Base-by-base conservation (phyloP, 1,140 invertebrate species). In the Solenopsis invicta region DNA sequence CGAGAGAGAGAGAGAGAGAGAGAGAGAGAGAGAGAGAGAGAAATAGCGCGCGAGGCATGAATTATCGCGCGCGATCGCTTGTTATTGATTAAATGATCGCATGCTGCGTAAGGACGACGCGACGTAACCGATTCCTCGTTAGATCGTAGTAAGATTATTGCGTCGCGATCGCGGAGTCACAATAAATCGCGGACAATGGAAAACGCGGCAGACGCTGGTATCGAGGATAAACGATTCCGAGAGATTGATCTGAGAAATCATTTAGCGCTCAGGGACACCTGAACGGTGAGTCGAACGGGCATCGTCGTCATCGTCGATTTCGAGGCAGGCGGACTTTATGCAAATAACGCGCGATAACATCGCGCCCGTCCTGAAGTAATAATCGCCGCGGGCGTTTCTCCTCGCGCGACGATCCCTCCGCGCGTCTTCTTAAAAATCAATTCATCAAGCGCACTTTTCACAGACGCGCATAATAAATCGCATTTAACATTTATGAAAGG, bases 261-360 rank as follows among this genome's bases (percentile, higher is more conserved):
- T 84, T 84, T 75, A 84, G 24, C 69, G n/a, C 69, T 84, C 80
- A 84, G 80, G 80, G 80, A 75, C 69, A 84, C 45, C 29, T 75
- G 54, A 75, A 61, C 24, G 18, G 18, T 61, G 13, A 84, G 24
- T 61, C 80, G 41, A 71, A 71, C 56, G 45, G 66, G 6, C 52
- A 24, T 62, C n/a, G n/a, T 76, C 81, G 86, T 85, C 86, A 87
- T 87, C 81, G 54, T 85, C 52, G 81, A 75, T 86, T 77, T 62
- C 74, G 82, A 85, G 71, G n/a, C 54, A 67, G 50, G 71, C 81
- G 81, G 86, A 76, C 56, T 84, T 85, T 56, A 88, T 88, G 74
- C 87, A 86, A 86, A 88, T 54, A n/a, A 56, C 37, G n/a, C 56
- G 6, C 48, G 82, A 61, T 71, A 85, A 80, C 74, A 87, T 66